Evolutionary conservation across 2,113 vertebrate genomes (phyloP).

Genomic region (Corydoras sp.): DNA sequence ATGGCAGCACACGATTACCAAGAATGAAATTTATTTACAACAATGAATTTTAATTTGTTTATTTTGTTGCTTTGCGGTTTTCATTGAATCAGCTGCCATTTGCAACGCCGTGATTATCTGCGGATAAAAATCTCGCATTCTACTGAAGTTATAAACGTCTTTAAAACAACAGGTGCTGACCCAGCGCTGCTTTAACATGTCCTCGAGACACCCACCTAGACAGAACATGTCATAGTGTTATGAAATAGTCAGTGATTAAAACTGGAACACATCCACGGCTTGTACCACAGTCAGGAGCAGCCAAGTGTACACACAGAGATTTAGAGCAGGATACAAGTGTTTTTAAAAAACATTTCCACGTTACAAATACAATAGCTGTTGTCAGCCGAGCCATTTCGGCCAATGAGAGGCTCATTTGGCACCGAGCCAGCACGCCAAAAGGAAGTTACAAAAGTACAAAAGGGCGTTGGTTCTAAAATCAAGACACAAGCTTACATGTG

Average conservation of each 20-base stretch:
- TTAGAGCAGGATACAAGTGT: slow-evolving; percentile 41
- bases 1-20: too few species aligned
- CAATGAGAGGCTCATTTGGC: slow-evolving; percentile 35
- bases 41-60: too few species aligned
- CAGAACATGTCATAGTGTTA: background rate
- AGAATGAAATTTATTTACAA: too few species aligned
- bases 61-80: too few species aligned
- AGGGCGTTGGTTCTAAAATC: slow-evolving; percentile 4
- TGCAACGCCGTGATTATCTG: too few species aligned
- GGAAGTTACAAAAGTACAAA: slow-evolving; percentile 31
- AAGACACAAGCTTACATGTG: background rate
- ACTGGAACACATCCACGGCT: slow-evolving; percentile 24
- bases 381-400: slow-evolving; percentile 23
- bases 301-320: slow-evolving; percentile 3
- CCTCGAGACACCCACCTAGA: background rate
- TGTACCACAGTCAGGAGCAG: slow-evolving; percentile 20
- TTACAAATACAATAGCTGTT: slow-evolving; percentile 40
- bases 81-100: too few species aligned
- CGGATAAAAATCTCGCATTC: too few species aligned
- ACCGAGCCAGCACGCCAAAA: slow-evolving; percentile 13
- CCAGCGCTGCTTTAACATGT: background rate
- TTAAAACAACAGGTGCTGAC: background rate
- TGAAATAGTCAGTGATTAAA: background rate
- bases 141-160: too few species aligned
- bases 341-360: slow-evolving; percentile 38